Evolutionary conservation across 2,113 vertebrate genomes (phyloP), one percentile per base, ranked within the genome.

Genomic region (Brienomyrus brachyistius): DNA sequence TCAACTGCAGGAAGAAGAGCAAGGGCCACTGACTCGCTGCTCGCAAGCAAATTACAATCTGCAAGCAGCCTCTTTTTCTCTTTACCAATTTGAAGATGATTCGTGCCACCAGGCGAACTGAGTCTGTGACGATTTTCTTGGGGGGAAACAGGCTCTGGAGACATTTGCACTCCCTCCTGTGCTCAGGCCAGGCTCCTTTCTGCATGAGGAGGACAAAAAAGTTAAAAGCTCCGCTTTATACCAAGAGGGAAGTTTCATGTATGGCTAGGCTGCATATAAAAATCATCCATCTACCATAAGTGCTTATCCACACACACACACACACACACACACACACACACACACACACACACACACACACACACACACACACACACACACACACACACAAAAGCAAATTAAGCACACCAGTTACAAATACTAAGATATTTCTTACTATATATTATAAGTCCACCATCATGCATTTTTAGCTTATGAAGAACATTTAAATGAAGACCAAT

Each of bases 91-190:
- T 97, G 93, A 98, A 97, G 93, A 98, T 95, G 92, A 98, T 96
- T 92, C 96, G 97, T 0, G 96, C 97, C 48, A 96, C 95, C 91
- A 99, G 97, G 43, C 97, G 96, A 66, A 99, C 97, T 0, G 98
- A 98, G 92, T 99, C 98, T 10, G 97, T 97, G 88, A 98, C 98
- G 91, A 97, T 92, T 91, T 96, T 96, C 74, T 40, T 40, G 15
- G 19, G 74, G 2, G 98, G 98, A 11, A 95, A 59, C 8, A 97
- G 87, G 52, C 88, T 95, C 92, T 93, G 95, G 66, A 99, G 97
- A 93, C 97, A 98, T 85, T 90, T 96, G 92, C 98, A 99, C 92
- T 99, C 98, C 50, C 91, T 94, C 93, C 97, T 99, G 93, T 99
- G 98, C 86, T 94, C 95, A 2, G 93, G 88, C 98, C 98, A 99